phyloP scores from a whole-genome alignment of 37 sponge, comb jelly and placozoan species.

The Corticium candelabrum region DNA sequence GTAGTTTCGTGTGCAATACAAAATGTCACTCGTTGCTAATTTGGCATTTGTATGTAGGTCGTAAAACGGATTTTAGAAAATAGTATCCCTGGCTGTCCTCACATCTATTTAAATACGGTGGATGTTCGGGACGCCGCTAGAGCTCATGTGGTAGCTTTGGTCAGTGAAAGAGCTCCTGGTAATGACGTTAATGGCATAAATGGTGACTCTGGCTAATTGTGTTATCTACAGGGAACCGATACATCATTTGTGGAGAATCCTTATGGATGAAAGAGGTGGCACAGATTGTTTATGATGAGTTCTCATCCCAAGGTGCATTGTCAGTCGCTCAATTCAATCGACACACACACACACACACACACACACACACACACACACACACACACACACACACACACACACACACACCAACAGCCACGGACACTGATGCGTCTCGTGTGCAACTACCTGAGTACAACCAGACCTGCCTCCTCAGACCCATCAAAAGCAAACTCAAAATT shows the following conservation, averaged over 20 bases:
- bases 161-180: slow-evolving; percentile 47
- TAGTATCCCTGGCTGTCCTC: slow-evolving; percentile 44
- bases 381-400: too few species aligned
- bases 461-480: too few species aligned
- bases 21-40: neutral
- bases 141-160: slow-evolving; percentile 74
- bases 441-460: too few species aligned
- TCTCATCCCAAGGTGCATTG: slow-evolving; percentile 14
- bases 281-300: slow-evolving; percentile 37
- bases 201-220: too few species aligned
- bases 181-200: too few species aligned
- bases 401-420: too few species aligned
- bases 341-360: too few species aligned
- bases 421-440: too few species aligned
- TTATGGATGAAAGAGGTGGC: slow-evolving; percentile 44
- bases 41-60: neutral
- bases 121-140: slow-evolving; percentile 88
- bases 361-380: too few species aligned
- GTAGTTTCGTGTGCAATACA: too few species aligned
- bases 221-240: slow-evolving; percentile 34
- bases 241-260: slow-evolving; percentile 9
- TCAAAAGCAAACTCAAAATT: too few species aligned
- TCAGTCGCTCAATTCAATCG: too few species aligned
- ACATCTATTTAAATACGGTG: slow-evolving; percentile 33
- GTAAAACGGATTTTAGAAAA: neutral